phyloP scores from a whole-genome alignment of 2,797 vertebrate genomes.

The Tinamus major region DNA sequence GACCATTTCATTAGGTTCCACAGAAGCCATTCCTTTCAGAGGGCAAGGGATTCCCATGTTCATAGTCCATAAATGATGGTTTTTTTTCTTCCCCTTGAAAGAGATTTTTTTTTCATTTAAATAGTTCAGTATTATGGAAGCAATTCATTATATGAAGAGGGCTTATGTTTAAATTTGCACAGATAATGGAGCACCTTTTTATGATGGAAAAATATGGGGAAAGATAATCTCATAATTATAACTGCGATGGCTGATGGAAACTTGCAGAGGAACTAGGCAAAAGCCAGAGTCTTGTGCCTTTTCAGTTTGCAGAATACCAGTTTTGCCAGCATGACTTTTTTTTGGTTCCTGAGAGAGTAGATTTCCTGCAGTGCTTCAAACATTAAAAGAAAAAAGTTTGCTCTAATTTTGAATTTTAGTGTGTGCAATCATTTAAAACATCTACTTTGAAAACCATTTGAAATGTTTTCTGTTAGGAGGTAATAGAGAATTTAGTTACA shows the following conservation, averaged over 20 bases:
- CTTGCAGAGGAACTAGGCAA: slow-evolving; percentile 56
- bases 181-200: slow-evolving; percentile 79
- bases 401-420: slow-evolving; percentile 63
- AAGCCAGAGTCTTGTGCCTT: slow-evolving; percentile 77
- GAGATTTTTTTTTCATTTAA: slow-evolving; percentile 64
- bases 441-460: slow-evolving; percentile 63
- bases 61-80: slow-evolving; percentile 67
- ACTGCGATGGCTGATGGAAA: slow-evolving; percentile 65
- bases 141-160: slow-evolving; percentile 78
- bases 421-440: slow-evolving; percentile 78
- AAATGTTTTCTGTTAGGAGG: slow-evolving; percentile 57
- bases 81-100: slow-evolving; percentile 63
- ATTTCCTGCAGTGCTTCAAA: slow-evolving; percentile 70
- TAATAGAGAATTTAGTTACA: slow-evolving; percentile 66
- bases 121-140: slow-evolving; percentile 78
- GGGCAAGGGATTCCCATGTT: slow-evolving; percentile 73
- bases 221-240: slow-evolving; percentile 33
- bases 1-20: slow-evolving; percentile 81
- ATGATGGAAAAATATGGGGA: slow-evolving; percentile 51
- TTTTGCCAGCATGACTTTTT: slow-evolving; percentile 57
- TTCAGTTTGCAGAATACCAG: slow-evolving; percentile 68
- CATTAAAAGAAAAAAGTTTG: slow-evolving; percentile 41
- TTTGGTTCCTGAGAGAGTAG: slow-evolving; percentile 47
- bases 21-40: slow-evolving; percentile 81
- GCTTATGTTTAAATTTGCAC: slow-evolving; percentile 81